Conservation (phyloP, 2,113 vertebrate species). For the Symphodus melops region DNA sequence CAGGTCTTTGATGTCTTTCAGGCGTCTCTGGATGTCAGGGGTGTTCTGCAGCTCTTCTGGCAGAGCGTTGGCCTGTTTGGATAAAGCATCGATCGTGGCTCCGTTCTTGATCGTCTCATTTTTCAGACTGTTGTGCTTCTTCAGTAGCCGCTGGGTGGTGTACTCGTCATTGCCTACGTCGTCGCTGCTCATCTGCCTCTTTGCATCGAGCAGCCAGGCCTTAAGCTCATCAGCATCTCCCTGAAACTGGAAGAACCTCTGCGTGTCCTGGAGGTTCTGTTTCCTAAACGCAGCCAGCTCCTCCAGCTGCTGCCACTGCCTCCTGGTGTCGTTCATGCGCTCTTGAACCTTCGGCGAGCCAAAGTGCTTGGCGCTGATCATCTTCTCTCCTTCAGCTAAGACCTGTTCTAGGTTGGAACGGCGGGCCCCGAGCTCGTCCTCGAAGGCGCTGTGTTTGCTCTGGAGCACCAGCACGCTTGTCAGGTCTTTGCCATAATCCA, state of each 20-base stretch:
- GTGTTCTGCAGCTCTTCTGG: constrained; percentile 88
- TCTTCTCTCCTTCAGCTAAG: constrained; percentile 83
- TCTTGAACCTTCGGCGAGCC: constrained; percentile 82
- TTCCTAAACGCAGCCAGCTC: constrained; percentile 91
- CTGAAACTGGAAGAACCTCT: constrained; percentile 96
- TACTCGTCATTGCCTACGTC: constrained; percentile 93
- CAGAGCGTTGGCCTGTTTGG: constrained; percentile 86
- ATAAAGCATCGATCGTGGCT: constrained; percentile 85
- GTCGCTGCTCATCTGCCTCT: constrained; percentile 83
- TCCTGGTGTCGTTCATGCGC: constrained; percentile 80
- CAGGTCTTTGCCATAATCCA: constrained; percentile 95
- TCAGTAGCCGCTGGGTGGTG: constrained; percentile 88
- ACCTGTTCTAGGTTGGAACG: constrained; percentile 83
- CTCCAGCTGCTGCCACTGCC: constrained; percentile 92
- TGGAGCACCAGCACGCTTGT: constrained; percentile 91
- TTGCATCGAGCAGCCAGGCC: constrained; percentile 88
- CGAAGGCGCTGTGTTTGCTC: constrained; percentile 92
- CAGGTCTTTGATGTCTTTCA: constrained; percentile 86
- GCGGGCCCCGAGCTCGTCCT: constrained; percentile 90
- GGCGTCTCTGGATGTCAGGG: constrained; percentile 88
- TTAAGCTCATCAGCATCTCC: constrained; percentile 92
- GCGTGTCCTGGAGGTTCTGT: constrained; percentile 88
- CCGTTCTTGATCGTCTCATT: constrained; percentile 86
- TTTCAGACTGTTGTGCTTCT: constrained; percentile 88
- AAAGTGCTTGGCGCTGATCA: constrained; percentile 86